Evolutionary conservation across 37 sponge, comb jelly and placozoan species (phyloP), one percentile per base, ranked within the genome.

Genomic region (Aplysina aerophoba): DNA sequence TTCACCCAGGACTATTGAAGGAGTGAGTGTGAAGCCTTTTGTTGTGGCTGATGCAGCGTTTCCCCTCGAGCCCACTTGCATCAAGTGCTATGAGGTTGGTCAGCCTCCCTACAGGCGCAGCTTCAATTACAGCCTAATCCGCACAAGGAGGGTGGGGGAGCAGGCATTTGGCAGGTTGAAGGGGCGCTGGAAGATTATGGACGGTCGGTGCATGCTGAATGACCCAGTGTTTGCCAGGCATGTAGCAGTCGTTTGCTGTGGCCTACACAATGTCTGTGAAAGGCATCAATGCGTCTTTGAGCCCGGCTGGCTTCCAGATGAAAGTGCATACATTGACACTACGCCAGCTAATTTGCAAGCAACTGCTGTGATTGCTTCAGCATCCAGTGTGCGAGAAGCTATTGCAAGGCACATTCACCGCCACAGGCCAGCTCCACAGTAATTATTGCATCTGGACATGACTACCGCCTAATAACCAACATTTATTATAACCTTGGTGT

Each of bases 141-240:
- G 73, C 13, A 69, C 85, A 30, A 21, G 85, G 15, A 68, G 73
- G 44, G 73, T 84, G 30, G 85, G 71, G 11, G 85, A 68, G 31
- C 85, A 84, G 53, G 74, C 85, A 25, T 84, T 53, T 84, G 85
- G 74, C 38, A 38, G 85, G 44, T 30, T 69, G 31, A 84, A 84
- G 58, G 73, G 73, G 28, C 74, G 59, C 12, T 80, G 59, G 73
- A 71, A 71, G 27, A 31, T 84, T 5, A 55, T 84, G 73, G 58
- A 65, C 72, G 59, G 73, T 41, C 19, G 19, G 27, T 80, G 81
- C 20, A 71, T 6, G 55, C 16, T 71, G 17, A 71, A 71, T 37
- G 85, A 84, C 44, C 85, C 74, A 15, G 30, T 66, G 5, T 84
- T 84, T 72, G 85, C 85, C 6, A 30, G 73, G 12, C 21, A n/a